Percentiles rank a stretch among this genome's conserved stretches.
phyloP scores from a whole-genome alignment of 2,797 vertebrate species.

The Myoxocephalus aenaeus region DNA sequence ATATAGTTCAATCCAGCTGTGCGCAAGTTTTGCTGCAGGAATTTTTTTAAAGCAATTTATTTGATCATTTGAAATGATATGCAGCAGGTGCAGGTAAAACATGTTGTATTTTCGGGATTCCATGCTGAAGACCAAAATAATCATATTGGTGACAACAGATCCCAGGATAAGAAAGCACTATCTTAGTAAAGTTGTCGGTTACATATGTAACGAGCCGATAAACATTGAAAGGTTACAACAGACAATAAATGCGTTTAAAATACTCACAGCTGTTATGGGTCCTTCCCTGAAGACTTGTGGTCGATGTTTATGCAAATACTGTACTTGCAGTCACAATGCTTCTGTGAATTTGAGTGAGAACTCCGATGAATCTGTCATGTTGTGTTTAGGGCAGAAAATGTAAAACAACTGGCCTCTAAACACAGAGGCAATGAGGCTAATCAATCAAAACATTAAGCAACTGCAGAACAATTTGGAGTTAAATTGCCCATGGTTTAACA shows the following conservation, averaged over 20 bases:
- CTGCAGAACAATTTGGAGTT: slow-evolving; percentile 61
- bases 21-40: slow-evolving; percentile 10
- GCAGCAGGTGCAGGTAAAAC: slow-evolving; percentile 4
- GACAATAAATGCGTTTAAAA: background rate
- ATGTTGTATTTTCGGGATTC: background rate
- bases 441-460: slow-evolving; percentile 73
- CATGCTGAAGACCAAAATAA: background rate
- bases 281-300: background rate
- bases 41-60: background rate
- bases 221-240: background rate
- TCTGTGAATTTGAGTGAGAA: slow-evolving; percentile 28
- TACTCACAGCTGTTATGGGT: background rate
- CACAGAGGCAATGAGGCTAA: slow-evolving; percentile 72
- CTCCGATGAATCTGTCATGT: slow-evolving; percentile 42
- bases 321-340: slow-evolving; percentile 8
- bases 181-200: background rate
- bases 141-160: too few relatives aligned
- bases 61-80: background rate
- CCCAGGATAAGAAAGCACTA: background rate
- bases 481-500: slow-evolving; percentile 70
- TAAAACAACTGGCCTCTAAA: slow-evolving; percentile 55
- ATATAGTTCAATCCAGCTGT: background rate
- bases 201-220: background rate
- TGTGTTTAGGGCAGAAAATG: slow-evolving; percentile 39
- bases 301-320: slow-evolving; percentile 1